These are phyloP conservation scores for Thermophis baileyi DNA, from an alignment of 2,113 vertebrate species.

Conservation along the genomic window DNA sequence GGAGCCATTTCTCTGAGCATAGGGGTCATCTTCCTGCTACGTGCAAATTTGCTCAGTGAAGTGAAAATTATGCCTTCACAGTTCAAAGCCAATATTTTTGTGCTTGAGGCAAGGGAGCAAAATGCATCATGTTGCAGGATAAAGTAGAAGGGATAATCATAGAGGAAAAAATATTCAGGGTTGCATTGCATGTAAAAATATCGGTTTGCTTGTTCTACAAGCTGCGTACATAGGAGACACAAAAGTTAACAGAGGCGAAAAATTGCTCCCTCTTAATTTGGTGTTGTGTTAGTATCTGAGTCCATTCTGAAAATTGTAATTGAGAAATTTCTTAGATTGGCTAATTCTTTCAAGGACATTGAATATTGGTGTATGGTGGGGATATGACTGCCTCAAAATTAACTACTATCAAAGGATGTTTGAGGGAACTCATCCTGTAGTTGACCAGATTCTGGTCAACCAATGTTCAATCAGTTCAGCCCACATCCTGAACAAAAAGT, in stretches of 20 bases:
- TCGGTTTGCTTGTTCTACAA: neutral
- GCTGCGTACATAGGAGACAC: neutral
- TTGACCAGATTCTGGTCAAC: neutral
- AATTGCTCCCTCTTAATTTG: neutral
- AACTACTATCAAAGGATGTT: neutral
- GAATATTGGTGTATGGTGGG: neutral
- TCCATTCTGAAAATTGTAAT: neutral
- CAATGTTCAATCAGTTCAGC: neutral
- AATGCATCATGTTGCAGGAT: neutral
- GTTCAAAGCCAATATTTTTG: neutral
- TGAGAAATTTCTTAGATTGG: neutral
- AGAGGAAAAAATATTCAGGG: neutral
- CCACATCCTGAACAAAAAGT: neutral
- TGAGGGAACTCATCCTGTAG: neutral
- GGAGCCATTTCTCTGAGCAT: neutral
- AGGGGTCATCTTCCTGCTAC: neutral
- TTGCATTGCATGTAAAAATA: neutral
- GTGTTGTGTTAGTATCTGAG: neutral
- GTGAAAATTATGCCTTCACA: neutral
- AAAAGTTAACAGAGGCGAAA: neutral
- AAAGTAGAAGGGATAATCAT: neutral
- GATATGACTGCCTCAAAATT: neutral
- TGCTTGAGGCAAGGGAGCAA: neutral
- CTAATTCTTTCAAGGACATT: neutral
- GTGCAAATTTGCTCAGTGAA: neutral